Evolutionary conservation across 2,797 vertebrate genomes (phyloP).

Genomic region (Pseudochirops cupreus): DNA sequence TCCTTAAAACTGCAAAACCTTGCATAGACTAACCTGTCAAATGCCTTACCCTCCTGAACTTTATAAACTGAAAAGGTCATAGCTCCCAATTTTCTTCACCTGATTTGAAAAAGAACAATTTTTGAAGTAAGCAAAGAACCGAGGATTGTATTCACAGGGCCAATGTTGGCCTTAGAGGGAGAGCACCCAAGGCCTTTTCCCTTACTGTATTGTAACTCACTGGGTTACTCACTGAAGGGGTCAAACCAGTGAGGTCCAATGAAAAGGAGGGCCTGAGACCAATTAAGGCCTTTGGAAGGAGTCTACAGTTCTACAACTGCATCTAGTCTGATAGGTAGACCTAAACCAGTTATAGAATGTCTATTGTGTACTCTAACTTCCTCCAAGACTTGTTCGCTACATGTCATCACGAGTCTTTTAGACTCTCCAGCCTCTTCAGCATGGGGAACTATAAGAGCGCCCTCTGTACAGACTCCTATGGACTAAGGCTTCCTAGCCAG

Average conservation of each 20-base stretch:
- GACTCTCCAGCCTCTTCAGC: no score
- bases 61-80: neutral
- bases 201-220: neutral
- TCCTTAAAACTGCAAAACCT: neutral
- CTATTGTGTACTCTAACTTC: no score
- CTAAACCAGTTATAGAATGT: no score
- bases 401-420: no score
- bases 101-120: neutral
- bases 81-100: neutral
- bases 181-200: neutral
- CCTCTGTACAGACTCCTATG: no score
- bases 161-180: neutral
- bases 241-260: neutral
- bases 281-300: no score
- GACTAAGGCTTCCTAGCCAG: no score
- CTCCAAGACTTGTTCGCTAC: no score
- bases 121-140: neutral
- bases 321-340: no score
- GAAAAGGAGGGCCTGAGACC: no score
- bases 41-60: neutral
- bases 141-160: neutral
- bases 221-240: neutral
- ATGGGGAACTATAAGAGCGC: no score
- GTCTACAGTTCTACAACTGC: no score
- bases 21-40: neutral